Evolutionary conservation across 2,888 invertebrate species (phyloP).

Genomic region (Cylloceria caligata): DNA sequence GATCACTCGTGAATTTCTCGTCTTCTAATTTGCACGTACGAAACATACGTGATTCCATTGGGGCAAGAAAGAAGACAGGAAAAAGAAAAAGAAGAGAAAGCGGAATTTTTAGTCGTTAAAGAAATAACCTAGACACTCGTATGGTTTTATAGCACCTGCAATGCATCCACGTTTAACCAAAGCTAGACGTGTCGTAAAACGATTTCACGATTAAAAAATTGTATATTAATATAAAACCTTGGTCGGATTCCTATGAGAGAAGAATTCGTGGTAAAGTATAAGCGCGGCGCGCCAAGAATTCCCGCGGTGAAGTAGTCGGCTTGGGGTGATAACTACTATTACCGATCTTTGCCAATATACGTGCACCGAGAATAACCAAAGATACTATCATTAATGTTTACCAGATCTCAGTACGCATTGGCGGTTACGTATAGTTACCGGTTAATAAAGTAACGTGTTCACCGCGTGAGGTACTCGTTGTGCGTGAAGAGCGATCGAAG

Average conservation of each 20-base stretch:
- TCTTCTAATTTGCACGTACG: constrained; percentile 13
- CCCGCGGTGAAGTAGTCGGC: background rate
- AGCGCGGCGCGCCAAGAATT: background rate
- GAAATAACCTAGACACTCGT: constrained; percentile 42
- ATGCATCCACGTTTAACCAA: constrained; percentile 3
- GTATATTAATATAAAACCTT: constrained; percentile 47
- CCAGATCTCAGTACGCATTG: constrained; percentile 37
- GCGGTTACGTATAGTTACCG: constrained; percentile 61
- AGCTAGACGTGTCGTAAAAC: constrained; percentile 57
- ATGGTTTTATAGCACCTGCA: constrained; percentile 51
- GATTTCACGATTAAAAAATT: constrained; percentile 44
- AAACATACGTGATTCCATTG: background rate
- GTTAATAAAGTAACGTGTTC: constrained; percentile 65
- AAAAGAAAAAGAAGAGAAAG: constrained; percentile 18
- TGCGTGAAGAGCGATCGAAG: constrained; percentile 49
- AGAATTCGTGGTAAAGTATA: background rate
- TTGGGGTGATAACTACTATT: background rate
- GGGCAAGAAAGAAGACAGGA: background rate
- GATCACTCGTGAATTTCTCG: constrained; percentile 43
- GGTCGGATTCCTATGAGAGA: constrained; percentile 1
- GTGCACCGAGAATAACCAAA: constrained; percentile 17
- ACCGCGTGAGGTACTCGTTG: constrained; percentile 44
- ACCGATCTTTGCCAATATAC: constrained; percentile 15
- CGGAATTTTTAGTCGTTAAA: constrained; percentile 55
- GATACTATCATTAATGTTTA: constrained; percentile 44